Base-by-base conservation (phyloP, 1,140 invertebrate genomes). In the Goniozus legneri region DNA sequence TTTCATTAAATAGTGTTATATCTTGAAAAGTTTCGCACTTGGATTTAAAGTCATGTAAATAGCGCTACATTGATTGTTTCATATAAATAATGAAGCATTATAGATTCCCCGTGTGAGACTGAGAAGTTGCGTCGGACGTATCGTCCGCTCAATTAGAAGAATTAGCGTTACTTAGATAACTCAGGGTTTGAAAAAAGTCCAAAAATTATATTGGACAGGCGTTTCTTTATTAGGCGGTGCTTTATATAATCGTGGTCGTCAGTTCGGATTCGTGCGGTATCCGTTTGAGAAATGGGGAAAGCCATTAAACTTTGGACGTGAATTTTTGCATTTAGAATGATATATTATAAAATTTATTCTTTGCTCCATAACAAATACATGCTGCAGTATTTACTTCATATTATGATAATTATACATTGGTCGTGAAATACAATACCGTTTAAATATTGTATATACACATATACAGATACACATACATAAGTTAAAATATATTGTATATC, bases 11-110 rank as follows among this genome's bases (percentile, higher is more conserved):
- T 43, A 33, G 30, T 50, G 46, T 56, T 32, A 18, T 14, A n/a
- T 21, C 15, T 24, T 32, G 7, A 8, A 36, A 38, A 34, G 10
- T 30, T 27, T 46, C 41, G 30, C 30, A 24, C 37, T 37, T 31
- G 21, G 47, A 48, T 57, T 58, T 34, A 47, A 52, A 64, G 54
- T 68, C 62, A 62, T 67, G 66, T 69, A 69, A 64, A 67, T 65
- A 67, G 44, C 60, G 49, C 40, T n/a, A 53, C 39, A 50, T 35
- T 14, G 35, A 50, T 20, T 24, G 22, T 52, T 48, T 48, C 24
- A 31, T 52, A 52, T 24, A 27, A 14, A 19, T 40, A 42, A n/a
- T n/a, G n/a, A n/a, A 35, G 49, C 36, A 12, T 45, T 19, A 31
- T 22, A 24, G 10, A 12, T n/a, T 10, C 44, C 10, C 14, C 20